Evolutionary conservation across 92 coral and sea anemone genomes (phyloP).

Genomic region (Diadumene lineata): DNA sequence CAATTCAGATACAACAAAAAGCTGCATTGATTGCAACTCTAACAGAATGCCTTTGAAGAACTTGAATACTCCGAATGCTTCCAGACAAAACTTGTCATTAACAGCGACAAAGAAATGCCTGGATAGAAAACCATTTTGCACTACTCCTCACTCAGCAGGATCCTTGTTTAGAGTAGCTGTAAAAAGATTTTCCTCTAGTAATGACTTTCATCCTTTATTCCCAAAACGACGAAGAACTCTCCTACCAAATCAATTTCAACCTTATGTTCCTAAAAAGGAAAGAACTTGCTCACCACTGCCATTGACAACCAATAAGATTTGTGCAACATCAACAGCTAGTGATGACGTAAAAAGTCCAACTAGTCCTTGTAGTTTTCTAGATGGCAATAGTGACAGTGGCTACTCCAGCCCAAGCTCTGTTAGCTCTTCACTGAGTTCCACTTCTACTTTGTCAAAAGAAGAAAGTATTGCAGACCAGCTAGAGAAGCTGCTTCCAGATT

Average conservation of each 20-base stretch:
- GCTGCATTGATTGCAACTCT: background rate
- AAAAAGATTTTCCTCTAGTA: background rate
- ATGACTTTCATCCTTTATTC: slow-evolving; percentile 10
- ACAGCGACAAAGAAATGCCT: background rate
- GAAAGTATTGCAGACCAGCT: slow-evolving; percentile 50
- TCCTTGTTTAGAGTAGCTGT: slow-evolving; percentile 6
- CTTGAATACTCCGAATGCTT: background rate
- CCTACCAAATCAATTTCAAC: slow-evolving; percentile 60
- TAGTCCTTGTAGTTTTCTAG: slow-evolving; percentile 14
- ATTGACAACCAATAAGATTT: background rate
- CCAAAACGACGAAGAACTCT: slow-evolving; percentile 34
- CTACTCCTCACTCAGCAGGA: background rate
- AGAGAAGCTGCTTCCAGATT: slow-evolving; percentile 66
- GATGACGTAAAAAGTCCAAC: background rate
- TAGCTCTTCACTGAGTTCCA: slow-evolving; percentile 48
- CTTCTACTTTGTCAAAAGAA: background rate
- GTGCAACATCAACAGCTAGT: no score
- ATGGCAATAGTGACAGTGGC: slow-evolving; percentile 87
- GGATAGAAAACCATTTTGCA: background rate
- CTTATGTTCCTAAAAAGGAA: slow-evolving; percentile 81
- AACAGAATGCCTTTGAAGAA: background rate
- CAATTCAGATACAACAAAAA: background rate
- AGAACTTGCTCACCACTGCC: slow-evolving; percentile 11
- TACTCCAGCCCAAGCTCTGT: slow-evolving; percentile 94
- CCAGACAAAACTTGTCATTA: background rate